Conservation (phyloP, 2,113 vertebrate species). For the Anoura caudifer region DNA sequence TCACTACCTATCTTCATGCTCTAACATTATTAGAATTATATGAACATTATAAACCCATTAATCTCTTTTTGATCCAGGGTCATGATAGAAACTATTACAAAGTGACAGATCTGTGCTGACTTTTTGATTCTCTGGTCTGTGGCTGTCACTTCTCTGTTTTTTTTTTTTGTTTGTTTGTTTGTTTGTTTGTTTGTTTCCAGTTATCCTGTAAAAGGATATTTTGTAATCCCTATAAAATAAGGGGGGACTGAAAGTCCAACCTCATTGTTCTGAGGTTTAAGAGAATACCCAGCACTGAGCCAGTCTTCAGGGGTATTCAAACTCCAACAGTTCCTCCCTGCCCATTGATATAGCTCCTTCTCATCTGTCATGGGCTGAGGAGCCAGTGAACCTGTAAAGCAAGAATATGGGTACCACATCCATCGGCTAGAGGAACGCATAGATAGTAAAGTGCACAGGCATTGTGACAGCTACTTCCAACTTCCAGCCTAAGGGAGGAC, state of each 20-base stretch:
- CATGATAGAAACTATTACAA: slow-evolving; percentile 15
- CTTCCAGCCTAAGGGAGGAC: background rate
- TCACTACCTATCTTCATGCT: too few species aligned
- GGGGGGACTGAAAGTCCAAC: background rate
- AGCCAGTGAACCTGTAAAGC: background rate
- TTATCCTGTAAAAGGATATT: background rate
- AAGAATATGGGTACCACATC: background rate
- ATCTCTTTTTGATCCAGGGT: too few species aligned
- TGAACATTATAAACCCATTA: too few species aligned
- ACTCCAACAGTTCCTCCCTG: background rate
- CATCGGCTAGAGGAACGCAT: background rate
- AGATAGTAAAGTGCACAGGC: background rate
- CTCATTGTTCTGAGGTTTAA: slow-evolving; percentile 29
- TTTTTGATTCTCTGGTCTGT: slow-evolving; percentile 4
- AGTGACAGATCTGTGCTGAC: background rate
- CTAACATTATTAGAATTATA: too few species aligned
- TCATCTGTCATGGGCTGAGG: background rate
- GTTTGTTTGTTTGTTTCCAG: background rate
- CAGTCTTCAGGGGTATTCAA: background rate
- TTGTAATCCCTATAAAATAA: slow-evolving; percentile 39
- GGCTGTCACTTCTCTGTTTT: background rate
- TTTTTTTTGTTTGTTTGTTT: too few species aligned
- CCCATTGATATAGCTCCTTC: background rate
- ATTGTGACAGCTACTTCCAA: background rate
- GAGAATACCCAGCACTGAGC: background rate